Percentiles rank a stretch among this genome's conserved stretches.
These are phyloP conservation scores for Characodon lateralis DNA, from an alignment of 2,797 vertebrate genomes.

Conservation along the genomic window DNA sequence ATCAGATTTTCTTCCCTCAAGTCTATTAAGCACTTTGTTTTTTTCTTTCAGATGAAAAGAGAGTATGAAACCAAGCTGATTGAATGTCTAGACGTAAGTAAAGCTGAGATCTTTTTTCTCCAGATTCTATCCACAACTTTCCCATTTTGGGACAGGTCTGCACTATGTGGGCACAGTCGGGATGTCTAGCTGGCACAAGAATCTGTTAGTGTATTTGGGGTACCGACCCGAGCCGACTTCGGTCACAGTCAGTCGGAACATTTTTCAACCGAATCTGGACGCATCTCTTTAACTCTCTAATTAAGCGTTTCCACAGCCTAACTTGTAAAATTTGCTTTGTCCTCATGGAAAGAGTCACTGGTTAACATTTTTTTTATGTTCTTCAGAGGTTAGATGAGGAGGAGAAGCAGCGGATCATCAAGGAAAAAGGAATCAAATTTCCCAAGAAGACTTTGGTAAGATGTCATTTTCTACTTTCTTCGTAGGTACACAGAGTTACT, in stretches of 20 bases:
- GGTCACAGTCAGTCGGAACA: not conserved
- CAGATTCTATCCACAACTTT: too few relatives aligned
- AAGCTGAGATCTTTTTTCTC: not conserved
- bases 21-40: not conserved
- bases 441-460: not conserved
- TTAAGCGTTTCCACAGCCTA: not conserved
- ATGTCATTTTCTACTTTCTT: not conserved
- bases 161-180: not conserved
- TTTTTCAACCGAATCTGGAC: not conserved
- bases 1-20: not conserved
- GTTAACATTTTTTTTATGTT: not conserved
- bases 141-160: too few relatives aligned
- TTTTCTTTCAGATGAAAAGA: conserved; percentile 1
- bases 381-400: not conserved
- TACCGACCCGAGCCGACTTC: not conserved
- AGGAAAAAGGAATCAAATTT: not conserved
- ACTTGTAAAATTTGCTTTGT: not conserved
- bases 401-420: not conserved
- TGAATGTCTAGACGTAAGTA: not conserved
- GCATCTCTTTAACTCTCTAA: not conserved
- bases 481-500: too few relatives aligned
- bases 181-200: too few relatives aligned
- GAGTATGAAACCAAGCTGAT: not conserved
- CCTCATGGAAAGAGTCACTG: not conserved
- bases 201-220: not conserved